Evolutionary conservation across 2,888 invertebrate species (phyloP), one percentile per base, ranked within the genome.

Genomic region (Troglohyphantes excavatus): DNA sequence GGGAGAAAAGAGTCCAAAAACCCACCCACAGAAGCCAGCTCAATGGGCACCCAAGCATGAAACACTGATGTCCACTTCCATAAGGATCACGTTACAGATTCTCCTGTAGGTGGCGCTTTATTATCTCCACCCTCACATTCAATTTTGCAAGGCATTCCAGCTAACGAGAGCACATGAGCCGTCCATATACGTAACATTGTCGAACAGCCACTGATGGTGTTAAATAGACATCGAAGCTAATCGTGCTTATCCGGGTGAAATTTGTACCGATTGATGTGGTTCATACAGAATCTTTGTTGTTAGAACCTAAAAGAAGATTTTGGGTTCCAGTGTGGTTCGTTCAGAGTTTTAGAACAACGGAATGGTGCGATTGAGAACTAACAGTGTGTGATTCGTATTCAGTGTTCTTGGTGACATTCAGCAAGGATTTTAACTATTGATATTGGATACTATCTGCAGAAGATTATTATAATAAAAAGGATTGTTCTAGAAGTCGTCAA

Each of bases 61-160:
- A 63, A 17, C 61, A 43, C 65, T 21, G 13, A 39, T 11, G 39
- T 19, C 23, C 53, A 39, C 39, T 23, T 39, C 84, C 61, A 67
- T 75, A 46, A 17, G 29, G 59, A 43, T 46, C 27, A 27, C 27
- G 46, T 46, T 67, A 53, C 65, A 53, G 23, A 59, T 67, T 26
- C 33, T 65, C 81, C 53, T 81, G 81, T 65, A 87, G 87, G 81
- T 73, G 87, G 87, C 87, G 67, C 81, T 87, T 87, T 81, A 81
- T 79, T 87, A 87, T 67, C 75, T 79, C 72, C 72, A 63, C 79
- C 79, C 53, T 26, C 21, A 21, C 29, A 63, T 13, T 21, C n/a
- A 53, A 33, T 59, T 72, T 78, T 73, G 63, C 46, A 70, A 59
- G 29, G 70, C 86, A 33, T 21, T 43, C 70, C 46, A 63, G 39